phyloP scores from a whole-genome alignment of 1,140 invertebrate species.

The Sycobia sp. region DNA sequence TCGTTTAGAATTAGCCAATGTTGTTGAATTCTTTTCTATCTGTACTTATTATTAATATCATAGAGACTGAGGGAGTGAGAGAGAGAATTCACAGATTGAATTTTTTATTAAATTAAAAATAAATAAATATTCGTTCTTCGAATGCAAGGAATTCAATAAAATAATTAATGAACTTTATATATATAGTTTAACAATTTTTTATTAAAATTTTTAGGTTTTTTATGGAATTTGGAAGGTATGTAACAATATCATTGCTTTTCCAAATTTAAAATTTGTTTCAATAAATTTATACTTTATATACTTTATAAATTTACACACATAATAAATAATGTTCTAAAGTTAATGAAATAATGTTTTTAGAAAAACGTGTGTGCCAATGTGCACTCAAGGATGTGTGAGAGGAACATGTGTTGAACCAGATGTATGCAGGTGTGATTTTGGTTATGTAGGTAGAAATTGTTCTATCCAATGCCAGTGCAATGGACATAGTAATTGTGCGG shows the following conservation, averaged over 20 bases:
- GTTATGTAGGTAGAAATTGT: slow-evolving; percentile 92
- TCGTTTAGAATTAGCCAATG: too few species aligned
- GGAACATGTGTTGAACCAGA: slow-evolving; percentile 86
- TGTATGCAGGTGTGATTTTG: slow-evolving; percentile 89
- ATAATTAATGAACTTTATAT: too few species aligned
- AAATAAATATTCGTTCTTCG: too few species aligned
- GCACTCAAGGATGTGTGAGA: slow-evolving; percentile 86
- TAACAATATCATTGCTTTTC: slow-evolving; percentile 1
- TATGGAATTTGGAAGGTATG: slow-evolving; percentile 51
- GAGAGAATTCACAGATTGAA: too few species aligned
- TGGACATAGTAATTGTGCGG: slow-evolving; percentile 89
- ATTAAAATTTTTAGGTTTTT: too few species aligned
- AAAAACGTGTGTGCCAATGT: slow-evolving; percentile 77
- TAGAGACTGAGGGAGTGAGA: too few species aligned
- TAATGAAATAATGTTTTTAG: slow-evolving; percentile 5
- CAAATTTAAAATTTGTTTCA: slow-evolving; percentile 11
- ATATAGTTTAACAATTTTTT: too few species aligned
- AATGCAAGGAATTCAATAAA: too few species aligned
- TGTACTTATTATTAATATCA: too few species aligned
- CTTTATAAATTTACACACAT: slow-evolving; percentile 4
- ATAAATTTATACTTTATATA: too few species aligned
- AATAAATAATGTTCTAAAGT: not conserved
- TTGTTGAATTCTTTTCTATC: too few species aligned
- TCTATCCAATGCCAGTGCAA: slow-evolving; percentile 93
- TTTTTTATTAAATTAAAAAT: too few species aligned